Evolutionary conservation across 1,140 invertebrate genomes (phyloP).

Genomic region (Drosophila truncata): DNA sequence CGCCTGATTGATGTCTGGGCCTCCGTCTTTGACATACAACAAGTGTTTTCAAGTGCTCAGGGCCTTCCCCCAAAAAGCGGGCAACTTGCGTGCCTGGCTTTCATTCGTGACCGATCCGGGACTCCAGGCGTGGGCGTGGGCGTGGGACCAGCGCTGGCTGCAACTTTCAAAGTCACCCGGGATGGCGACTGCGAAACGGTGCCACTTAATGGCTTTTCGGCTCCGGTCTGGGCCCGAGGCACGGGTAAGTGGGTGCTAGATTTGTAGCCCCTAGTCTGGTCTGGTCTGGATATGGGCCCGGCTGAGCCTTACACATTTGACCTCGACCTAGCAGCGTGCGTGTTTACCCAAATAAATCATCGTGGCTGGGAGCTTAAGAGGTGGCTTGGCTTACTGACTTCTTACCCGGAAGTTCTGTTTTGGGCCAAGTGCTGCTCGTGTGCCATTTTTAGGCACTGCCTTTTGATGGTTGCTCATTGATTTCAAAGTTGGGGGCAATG

Average conservation of each 20-base stretch:
- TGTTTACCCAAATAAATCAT: slow-evolving; percentile 65
- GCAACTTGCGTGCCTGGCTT: slow-evolving; percentile 67
- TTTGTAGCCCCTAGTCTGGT: slow-evolving; percentile 42
- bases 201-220: slow-evolving; percentile 56
- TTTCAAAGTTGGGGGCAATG: slow-evolving; percentile 13
- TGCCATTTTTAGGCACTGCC: slow-evolving; percentile 28
- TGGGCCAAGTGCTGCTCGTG: slow-evolving; percentile 31
- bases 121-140: slow-evolving; percentile 42
- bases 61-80: slow-evolving; percentile 13
- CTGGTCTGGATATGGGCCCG: slow-evolving; percentile 13
- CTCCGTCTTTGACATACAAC: slow-evolving; percentile 68
- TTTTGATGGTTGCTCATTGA: slow-evolving; percentile 32
- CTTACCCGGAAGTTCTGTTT: slow-evolving; percentile 41
- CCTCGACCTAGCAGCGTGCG: slow-evolving; percentile 73
- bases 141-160: slow-evolving; percentile 29
- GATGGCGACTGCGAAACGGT: slow-evolving; percentile 50
- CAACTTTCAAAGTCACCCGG: slow-evolving; percentile 72
- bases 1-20: slow-evolving; percentile 65
- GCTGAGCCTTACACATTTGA: slow-evolving; percentile 56
- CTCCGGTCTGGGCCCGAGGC: slow-evolving; percentile 9
- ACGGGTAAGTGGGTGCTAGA: slow-evolving; percentile 54
- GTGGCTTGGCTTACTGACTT: slow-evolving; percentile 28
- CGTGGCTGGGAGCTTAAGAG: slow-evolving; percentile 24
- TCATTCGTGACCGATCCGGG: slow-evolving; percentile 49
- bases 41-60: slow-evolving; percentile 75